Conservation (phyloP, 1,140 invertebrate species). For the Eubasilissa regina region DNA sequence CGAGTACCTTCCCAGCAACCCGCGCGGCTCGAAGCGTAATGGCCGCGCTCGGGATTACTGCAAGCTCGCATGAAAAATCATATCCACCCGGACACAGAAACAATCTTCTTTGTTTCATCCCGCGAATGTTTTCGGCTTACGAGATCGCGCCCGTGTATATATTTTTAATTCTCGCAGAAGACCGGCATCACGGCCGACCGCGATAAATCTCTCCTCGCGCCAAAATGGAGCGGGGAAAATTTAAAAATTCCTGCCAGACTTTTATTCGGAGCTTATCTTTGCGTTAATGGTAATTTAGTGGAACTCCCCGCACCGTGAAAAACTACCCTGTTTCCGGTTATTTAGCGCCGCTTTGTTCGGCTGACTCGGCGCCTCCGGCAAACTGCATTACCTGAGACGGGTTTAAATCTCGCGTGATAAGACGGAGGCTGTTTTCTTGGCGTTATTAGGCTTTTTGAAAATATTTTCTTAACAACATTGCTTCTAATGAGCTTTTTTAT, state of each 20-base stretch:
- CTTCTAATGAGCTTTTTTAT: too few relatives aligned
- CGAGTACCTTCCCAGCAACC: too few relatives aligned
- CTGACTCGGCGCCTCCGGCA: conserved; percentile 1
- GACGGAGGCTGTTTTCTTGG: not conserved
- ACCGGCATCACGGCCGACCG: too few relatives aligned
- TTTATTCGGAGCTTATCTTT: conserved; percentile 32
- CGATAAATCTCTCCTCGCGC: not conserved
- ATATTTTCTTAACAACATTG: not conserved
- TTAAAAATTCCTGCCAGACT: conserved; percentile 27
- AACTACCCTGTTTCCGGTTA: conserved; percentile 24
- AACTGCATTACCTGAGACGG: conserved; percentile 6
- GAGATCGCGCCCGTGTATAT: too few relatives aligned
- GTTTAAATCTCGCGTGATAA: not conserved
- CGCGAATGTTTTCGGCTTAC: too few relatives aligned
- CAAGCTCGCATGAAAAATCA: too few relatives aligned
- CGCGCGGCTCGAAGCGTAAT: too few relatives aligned
- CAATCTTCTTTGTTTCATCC: too few relatives aligned
- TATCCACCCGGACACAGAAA: too few relatives aligned
- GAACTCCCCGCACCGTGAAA: conserved; percentile 13
- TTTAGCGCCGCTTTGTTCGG: conserved; percentile 23
- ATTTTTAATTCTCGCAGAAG: too few relatives aligned
- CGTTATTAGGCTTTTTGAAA: not conserved
- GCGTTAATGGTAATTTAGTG: conserved; percentile 35
- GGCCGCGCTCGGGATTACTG: too few relatives aligned
- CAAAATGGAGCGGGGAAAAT: conserved; percentile 1